Base-by-base conservation (phyloP, 1,140 invertebrate genomes). In the Caenorhabditis inopinata region DNA sequence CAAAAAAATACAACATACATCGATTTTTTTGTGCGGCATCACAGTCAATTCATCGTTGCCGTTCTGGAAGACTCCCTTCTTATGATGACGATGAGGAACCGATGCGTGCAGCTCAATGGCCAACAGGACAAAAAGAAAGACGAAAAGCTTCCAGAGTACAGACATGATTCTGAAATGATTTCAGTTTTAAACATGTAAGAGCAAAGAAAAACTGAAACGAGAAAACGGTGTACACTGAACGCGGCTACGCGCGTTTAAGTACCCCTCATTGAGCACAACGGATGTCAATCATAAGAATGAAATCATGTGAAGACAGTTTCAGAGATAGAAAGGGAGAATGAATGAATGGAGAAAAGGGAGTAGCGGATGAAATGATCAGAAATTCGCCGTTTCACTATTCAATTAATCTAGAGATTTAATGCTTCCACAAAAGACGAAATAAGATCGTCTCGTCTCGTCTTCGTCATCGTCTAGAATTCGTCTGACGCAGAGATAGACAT, bases 241-340 rank as follows among this genome's bases (percentile, higher is more conserved):
- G 14, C 5, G 14, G 14, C 38, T 42, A 14, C 6, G 38, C n/a
- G 27, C 27, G 16, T 29, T 42, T 68, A 68, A n/a, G 38, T 42
- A 68, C 32, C 5, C 14, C 6, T 42, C 38, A 42, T 5, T 7
- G 38, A 68, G n/a, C 7, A 12, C 4, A 12, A 18, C 2, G n/a
- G 32, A 68, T 68, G 58, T 68, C 58, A 68, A 68, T 68, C 58
- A 68, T 4, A 35, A 62, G 32, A 38, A 38, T 68, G 58, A 68
- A 68, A 68, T 68, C 58, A 68, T 68, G 58, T 18, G 48, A 29
- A 68, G 58, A 68, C 58, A 68, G 58, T 68, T 68, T 21, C 38
- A 42, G 38, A 42, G 38, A 42, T 42, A 7, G 38, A 14, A 42
- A 42, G 14, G 14, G 38, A 14, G 38, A 5, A 42, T 5, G 38